These are phyloP conservation scores for Cassiopea andromeda DNA, from an alignment of 30 jellyfish, hydroid and myxozoan genomes.

Conservation along the genomic window DNA sequence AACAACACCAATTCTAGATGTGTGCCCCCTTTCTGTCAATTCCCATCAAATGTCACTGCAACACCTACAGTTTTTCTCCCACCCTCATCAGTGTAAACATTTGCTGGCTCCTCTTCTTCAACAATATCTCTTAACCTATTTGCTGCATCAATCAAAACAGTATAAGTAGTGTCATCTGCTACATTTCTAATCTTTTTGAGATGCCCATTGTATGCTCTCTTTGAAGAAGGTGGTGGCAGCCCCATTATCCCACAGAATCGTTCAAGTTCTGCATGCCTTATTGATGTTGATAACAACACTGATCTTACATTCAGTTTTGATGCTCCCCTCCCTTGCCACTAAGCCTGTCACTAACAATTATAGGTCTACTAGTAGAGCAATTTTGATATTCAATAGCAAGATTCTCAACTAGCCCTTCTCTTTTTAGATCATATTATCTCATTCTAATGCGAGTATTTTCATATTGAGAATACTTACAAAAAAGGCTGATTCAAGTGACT, in stretches of 20 bases:
- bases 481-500: no score
- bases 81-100: background rate
- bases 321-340: background rate
- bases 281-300: background rate
- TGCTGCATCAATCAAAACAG: conserved; percentile 19
- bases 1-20: conserved; percentile 36
- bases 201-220: conserved; percentile 4
- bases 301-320: background rate
- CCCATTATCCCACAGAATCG: conserved; percentile 39
- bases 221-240: conserved; percentile 27
- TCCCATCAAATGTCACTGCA: conserved; percentile 27
- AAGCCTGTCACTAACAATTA: background rate
- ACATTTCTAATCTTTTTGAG: conserved; percentile 1
- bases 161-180: background rate
- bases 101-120: conserved; percentile 8
- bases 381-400: no score
- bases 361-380: background rate
- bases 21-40: conserved; percentile 42
- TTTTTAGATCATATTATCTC: no score
- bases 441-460: no score
- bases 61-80: conserved; percentile 22
- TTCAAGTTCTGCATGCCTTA: conserved; percentile 2
- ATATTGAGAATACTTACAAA: no score
- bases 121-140: background rate
- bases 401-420: no score